Evolutionary conservation across 2,888 invertebrate species (phyloP), one percentile per base, ranked within the genome.

Genomic region (Andrena dorsata): DNA sequence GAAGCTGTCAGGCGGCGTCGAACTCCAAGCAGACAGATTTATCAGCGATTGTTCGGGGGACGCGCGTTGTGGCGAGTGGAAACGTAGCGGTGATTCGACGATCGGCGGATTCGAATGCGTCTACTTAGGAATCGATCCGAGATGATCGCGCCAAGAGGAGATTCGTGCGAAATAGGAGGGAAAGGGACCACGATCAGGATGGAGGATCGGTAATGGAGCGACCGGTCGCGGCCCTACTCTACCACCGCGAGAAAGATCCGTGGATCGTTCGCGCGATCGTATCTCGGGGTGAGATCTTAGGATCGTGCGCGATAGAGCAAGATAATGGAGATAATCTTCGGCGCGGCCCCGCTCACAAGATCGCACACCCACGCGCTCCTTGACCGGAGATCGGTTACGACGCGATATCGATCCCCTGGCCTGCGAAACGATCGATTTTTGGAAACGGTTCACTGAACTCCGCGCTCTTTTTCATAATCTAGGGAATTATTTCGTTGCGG

Each of bases 221-320:
- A 87, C 86, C 87, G 87, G 86, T 84, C 90, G 85, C 87, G 76
- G 72, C 78, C 75, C 80, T 76, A 53, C 70, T 80, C 70, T 30
- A 71, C 81, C 68, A 75, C 63, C 70, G 79, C 83, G 87, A 79
- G 82, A 87, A 81, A 73, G 66, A 76, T 76, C 71, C 58, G 10
- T 63, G 68, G 84, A 85, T 87, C 80, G 84, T 86, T 82, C 63
- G 88, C 86, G 88, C 88, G 91, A 92, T 92, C 91, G 79, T 92
- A 92, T 92, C 92, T 90, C 86, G 86, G 90, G 91, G 90, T 91
- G 89, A 91, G 89, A 92, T 92, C 92, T 90, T 76, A 87, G 91
- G 92, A 92, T 92, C 92, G 92, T 92, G 92, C 92, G 84, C 90
- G 92, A 92, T 92, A 92, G 91, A 87, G 84, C 89, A 86, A 91